phyloP scores from a whole-genome alignment of 2,113 vertebrate species.

The Kryptolebias marmoratus region DNA sequence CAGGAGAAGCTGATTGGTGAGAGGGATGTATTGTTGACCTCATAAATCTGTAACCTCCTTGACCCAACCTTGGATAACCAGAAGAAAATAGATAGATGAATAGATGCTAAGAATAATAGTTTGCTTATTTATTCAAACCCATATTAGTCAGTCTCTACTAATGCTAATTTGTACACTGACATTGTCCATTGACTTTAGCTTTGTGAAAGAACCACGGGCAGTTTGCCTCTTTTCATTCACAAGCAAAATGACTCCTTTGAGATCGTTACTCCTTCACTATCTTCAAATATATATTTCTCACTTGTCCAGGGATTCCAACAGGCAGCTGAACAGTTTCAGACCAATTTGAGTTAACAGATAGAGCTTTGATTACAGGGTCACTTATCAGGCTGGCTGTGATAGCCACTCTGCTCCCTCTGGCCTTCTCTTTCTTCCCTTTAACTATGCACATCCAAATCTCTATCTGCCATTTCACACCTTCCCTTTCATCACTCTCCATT shows the following conservation, averaged over 20 bases:
- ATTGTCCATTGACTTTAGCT: no score
- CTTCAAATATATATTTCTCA: neutral
- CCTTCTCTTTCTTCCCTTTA: constrained; percentile 59
- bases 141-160: no score
- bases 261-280: neutral
- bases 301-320: constrained; percentile 8
- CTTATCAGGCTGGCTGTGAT: constrained; percentile 35
- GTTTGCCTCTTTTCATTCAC: no score
- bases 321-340: neutral
- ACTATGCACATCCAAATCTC: constrained; percentile 59
- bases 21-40: no score
- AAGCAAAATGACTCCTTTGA: neutral
- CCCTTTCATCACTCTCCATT: constrained; percentile 71
- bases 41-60: no score
- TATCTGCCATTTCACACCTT: constrained; percentile 62
- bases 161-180: no score
- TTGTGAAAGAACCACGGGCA: no score
- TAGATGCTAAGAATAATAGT: no score
- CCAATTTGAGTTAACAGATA: constrained; percentile 37
- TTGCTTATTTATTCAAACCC: no score
- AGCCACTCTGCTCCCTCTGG: constrained; percentile 46
- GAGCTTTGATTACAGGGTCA: constrained; percentile 43
- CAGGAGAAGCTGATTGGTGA: no score
- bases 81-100: no score
- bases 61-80: no score